Evolutionary conservation across 2,113 vertebrate species (phyloP), one percentile per base, ranked within the genome.

Genomic region (Dipodomys merriami): DNA sequence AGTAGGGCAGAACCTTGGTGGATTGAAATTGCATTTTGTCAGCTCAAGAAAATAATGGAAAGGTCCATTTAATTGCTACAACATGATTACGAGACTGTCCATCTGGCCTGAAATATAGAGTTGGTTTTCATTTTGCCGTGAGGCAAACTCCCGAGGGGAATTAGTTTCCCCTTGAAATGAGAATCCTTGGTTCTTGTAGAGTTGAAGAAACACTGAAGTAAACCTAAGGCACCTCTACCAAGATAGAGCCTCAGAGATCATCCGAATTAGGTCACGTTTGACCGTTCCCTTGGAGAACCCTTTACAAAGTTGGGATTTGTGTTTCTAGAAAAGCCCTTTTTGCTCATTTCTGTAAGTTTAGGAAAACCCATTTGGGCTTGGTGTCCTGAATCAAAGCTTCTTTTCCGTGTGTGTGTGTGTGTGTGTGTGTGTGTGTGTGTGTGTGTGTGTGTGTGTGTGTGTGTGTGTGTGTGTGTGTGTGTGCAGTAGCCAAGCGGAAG

Each of bases 311-410:
- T 96, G 80, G 82, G 88, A 96, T 92, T 92, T 90, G 81, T 67
- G n/a, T 23, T 39, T 92, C 72, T 87, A 92, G 91, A 97, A 91
- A 96, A 94, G 44, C 1, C 0, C 44, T 44, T 92, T 95, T 96
- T 90, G 30, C 93, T 88, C 91, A 93, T 91, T 0, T 92, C 30
- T 33, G 35, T 33, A 33, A 74, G 65, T 92, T 84, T 73, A 49
- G 68, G 81, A 76, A 67, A 67, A 78, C 72, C 46, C 30, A 1
- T 33, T 78, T 39, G 65, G 53, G 64, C 94, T 97, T 44, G 22
- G 83, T 74, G 77, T 78, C 27, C 67, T 87, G 53, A 74, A 74
- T 49, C 77, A 96, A 44, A 65, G 7, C 57, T 68, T 7, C 1
- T 27, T 73, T 27, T 33, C 19, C 30, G 11, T 53, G 46, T 39